phyloP scores from a whole-genome alignment of 1,140 invertebrate genomes.

The Choristoneura fumiferana region DNA sequence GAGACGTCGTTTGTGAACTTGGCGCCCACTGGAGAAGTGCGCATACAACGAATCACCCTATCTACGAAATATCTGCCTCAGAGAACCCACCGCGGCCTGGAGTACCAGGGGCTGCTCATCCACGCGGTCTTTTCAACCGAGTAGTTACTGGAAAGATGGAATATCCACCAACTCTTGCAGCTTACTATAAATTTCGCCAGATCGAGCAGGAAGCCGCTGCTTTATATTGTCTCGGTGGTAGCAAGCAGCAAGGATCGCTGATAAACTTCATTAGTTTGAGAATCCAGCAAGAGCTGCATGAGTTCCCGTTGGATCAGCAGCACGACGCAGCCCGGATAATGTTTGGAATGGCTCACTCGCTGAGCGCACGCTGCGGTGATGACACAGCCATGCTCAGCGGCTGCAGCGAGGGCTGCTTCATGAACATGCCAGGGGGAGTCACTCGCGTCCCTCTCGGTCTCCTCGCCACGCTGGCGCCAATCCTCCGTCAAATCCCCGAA shows the following conservation, averaged over 20 bases:
- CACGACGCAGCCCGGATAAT: slow-evolving; percentile 83
- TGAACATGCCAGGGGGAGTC: slow-evolving; percentile 82
- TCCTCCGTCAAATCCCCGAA: slow-evolving; percentile 80
- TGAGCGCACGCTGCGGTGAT: slow-evolving; percentile 80
- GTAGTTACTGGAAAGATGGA: slow-evolving; percentile 81
- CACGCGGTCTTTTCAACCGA: slow-evolving; percentile 79
- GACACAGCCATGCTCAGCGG: slow-evolving; percentile 81
- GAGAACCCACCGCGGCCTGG: slow-evolving; percentile 80
- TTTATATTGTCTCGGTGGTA: slow-evolving; percentile 76
- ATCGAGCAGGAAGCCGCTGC: slow-evolving; percentile 81
- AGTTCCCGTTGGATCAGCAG: slow-evolving; percentile 82
- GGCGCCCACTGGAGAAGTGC: slow-evolving; percentile 81
- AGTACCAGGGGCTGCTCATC: slow-evolving; percentile 63
- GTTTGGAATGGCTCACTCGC: slow-evolving; percentile 81
- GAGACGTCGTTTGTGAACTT: slow-evolving; percentile 83
- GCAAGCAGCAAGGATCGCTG: slow-evolving; percentile 80
- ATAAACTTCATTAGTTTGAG: slow-evolving; percentile 82
- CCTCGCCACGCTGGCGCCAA: slow-evolving; percentile 80
- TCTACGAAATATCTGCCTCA: slow-evolving; percentile 80
- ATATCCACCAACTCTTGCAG: slow-evolving; percentile 77
- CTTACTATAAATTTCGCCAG: slow-evolving; percentile 81
- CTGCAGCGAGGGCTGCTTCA: slow-evolving; percentile 81
- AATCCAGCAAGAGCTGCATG: slow-evolving; percentile 83
- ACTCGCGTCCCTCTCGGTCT: slow-evolving; percentile 81
- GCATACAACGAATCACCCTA: slow-evolving; percentile 79